Evolutionary conservation across 1,140 invertebrate genomes (phyloP), one percentile per base, ranked within the genome.

Genomic region (Eulimnadia texana): DNA sequence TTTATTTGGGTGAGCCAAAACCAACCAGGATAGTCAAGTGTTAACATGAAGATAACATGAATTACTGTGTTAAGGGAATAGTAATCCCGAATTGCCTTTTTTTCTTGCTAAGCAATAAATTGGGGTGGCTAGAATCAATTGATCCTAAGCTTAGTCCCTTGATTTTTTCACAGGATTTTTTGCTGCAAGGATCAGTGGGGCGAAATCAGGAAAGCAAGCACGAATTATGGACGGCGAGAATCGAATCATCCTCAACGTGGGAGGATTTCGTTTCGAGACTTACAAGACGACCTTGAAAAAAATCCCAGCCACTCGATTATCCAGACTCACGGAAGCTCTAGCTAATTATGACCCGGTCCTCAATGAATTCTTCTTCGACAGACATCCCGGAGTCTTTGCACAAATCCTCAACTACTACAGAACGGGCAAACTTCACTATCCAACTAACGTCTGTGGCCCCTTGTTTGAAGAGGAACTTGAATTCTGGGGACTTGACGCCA

Each of bases 291-390:
- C 88, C 3, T 72, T 91, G 64, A 90, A 90, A 76, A 91, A 91
- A 76, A 91, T 91, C 70, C 88, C 88, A 11, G 88, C 88, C 62
- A 91, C 88, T 3, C 71, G 88, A 33, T 74, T 90, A 29, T 89
- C 86, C 9, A 73, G 86, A 33, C 76, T 91, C 51, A 90, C 88
- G 3, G 87, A 90, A 73, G 85, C 86, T 13, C 74, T 90, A 61
- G 86, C 87, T 62, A 91, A 90, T 75, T 92, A 91, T 74, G 88
- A 92, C 74, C 86, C 88, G 0, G 80, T 90, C n/a, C 77, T 90
- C 42, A 89, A 91, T 70, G 85, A 88, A 70, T 89, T 85, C 72
- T 89, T 87, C 73, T 88, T 89, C 69, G 86, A 88, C 70, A 70
- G 86, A 51, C 85, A 88, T 75, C 85, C 85, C 0, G 84, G 84